Conservation (phyloP, 1,140 invertebrate genomes). For the Meloidogyne exigua region DNA sequence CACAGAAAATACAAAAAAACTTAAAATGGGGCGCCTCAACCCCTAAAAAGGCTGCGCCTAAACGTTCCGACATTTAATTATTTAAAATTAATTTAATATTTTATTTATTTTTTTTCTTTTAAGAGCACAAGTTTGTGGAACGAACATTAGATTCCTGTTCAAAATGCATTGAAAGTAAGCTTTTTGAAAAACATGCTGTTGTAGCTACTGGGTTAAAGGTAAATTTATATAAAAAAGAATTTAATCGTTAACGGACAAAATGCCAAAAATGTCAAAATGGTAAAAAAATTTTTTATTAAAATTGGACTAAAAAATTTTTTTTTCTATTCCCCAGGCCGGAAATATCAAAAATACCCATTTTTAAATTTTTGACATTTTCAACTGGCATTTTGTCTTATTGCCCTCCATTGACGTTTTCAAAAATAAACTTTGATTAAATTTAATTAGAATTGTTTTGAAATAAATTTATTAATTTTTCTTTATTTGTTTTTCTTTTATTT, state of each 20-base stretch:
- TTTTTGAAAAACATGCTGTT: constrained; percentile 82
- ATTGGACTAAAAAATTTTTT: too few species aligned
- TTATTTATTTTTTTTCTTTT: constrained; percentile 6
- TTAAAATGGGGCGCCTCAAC: too few species aligned
- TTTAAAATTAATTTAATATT: not conserved
- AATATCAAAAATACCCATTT: not conserved
- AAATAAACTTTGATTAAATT: too few species aligned
- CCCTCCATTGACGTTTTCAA: constrained; percentile 7
- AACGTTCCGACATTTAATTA: too few species aligned
- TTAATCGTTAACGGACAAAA: not conserved
- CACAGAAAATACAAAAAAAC: too few species aligned
- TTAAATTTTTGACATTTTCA: not conserved
- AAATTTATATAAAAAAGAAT: constrained; percentile 12
- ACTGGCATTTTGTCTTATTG: not conserved
- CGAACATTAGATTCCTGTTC: constrained; percentile 77
- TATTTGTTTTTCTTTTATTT: too few species aligned
- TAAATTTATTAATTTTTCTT: too few species aligned
- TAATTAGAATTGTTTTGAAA: too few species aligned
- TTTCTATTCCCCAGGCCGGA: too few species aligned
- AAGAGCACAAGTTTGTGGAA: constrained; percentile 67
- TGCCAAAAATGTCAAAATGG: too few species aligned
- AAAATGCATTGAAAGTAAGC: constrained; percentile 78
- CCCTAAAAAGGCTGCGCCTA: too few species aligned
- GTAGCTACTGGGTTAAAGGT: constrained; percentile 77
- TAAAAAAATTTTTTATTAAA: too few species aligned